Percentiles rank a stretch among this genome's conserved stretches.
Evolutionary conservation across 2,113 vertebrate genomes (phyloP).

Genomic region (Siniperca chuatsi): DNA sequence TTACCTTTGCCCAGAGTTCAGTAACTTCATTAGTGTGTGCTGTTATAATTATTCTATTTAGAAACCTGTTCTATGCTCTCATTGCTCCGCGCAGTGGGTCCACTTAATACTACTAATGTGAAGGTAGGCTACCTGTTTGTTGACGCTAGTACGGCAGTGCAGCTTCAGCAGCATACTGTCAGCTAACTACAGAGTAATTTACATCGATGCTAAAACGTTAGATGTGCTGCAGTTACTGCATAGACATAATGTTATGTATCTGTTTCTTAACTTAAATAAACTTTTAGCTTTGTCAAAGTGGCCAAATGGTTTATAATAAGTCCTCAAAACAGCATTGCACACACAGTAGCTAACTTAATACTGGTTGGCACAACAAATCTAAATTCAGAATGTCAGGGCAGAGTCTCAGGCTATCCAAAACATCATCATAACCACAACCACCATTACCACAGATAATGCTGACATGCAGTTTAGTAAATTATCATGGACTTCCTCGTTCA

Average conservation of each 20-base stretch:
- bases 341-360: too few relatives aligned
- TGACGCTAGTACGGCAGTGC: background rate
- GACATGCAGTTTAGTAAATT: background rate
- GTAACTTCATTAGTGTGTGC: background rate
- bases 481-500: background rate
- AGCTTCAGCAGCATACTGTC: slow-evolving; percentile 4
- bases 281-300: background rate
- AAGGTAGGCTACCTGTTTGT: slow-evolving; percentile 44
- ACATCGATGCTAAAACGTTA: background rate
- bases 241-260: background rate
- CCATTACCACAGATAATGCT: background rate
- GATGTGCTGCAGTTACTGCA: background rate
- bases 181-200: background rate
- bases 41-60: background rate
- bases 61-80: rapidly evolving
- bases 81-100: background rate
- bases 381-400: background rate
- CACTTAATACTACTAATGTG: background rate
- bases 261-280: background rate
- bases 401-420: background rate
- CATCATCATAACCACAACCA: background rate
- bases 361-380: background rate
- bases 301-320: background rate
- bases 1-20: rapidly evolving
- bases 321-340: background rate